Evolutionary conservation across 2,888 invertebrate genomes (phyloP).

Genomic region (Caenorhabditis afra): DNA sequence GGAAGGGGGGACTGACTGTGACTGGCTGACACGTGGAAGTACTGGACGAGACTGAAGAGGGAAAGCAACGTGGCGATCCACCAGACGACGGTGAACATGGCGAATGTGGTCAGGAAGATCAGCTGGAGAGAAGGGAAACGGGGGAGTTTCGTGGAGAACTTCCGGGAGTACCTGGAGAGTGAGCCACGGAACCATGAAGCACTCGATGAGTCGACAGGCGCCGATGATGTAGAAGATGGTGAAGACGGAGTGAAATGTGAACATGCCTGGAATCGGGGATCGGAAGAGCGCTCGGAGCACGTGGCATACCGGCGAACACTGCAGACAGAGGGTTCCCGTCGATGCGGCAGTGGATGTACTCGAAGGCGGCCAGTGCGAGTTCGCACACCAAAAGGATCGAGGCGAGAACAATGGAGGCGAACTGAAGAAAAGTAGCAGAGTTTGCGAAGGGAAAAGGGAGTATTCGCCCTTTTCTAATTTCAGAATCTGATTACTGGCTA

Average conservation of each 20-base stretch:
- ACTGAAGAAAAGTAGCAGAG: constrained; percentile 24
- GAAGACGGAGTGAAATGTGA: constrained; percentile 59
- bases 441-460: background rate
- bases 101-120: constrained; percentile 55
- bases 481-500: too few relatives aligned
- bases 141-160: background rate
- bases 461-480: too few relatives aligned
- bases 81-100: constrained; percentile 65
- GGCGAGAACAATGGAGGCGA: constrained; percentile 41
- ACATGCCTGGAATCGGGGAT: constrained; percentile 46
- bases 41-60: constrained; percentile 62
- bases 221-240: constrained; percentile 61
- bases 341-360: constrained; percentile 51
- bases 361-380: constrained; percentile 44
- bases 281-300: background rate
- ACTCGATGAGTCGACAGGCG: constrained; percentile 53
- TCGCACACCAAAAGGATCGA: constrained; percentile 42
- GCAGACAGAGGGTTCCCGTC: constrained; percentile 53
- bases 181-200: constrained; percentile 66
- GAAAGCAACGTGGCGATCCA: constrained; percentile 67
- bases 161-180: constrained; percentile 53
- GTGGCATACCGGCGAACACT: constrained; percentile 57
- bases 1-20: constrained; percentile 31
- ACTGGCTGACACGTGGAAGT: constrained; percentile 42
- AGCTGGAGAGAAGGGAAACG: constrained; percentile 51